Base-by-base conservation (phyloP, 1,140 invertebrate species). In the Lanistes nyassanus region DNA sequence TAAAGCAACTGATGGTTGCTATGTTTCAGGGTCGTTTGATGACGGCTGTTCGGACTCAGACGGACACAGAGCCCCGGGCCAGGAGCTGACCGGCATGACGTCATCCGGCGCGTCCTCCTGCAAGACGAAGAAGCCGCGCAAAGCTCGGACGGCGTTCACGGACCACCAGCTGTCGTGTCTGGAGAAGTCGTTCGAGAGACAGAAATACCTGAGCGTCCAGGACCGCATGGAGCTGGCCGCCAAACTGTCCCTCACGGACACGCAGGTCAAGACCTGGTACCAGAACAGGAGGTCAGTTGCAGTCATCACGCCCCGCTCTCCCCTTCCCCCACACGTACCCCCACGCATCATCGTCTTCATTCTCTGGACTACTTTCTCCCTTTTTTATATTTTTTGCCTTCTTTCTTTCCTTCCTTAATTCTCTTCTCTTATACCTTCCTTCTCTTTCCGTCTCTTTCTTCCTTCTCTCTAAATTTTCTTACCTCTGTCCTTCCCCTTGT, bases 251-350 rank as follows among this genome's bases (percentile, higher is more conserved):
- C 92, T 99, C 34, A 97, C 96, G 19, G 98, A 99, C 88, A 99
- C 98, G 23, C 98, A 99, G 92, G 98, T 99, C 82, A 99, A 99
- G 90, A 99, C 98, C 75, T 99, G 98, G 98, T 99, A 99, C 89
- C 98, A 99, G 90, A 99, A 99, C 89, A 92, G 98, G 92, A 94
- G 98, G 97, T 98, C 89, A 91, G 92, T 16, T 47, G 67, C 60
- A 34, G 53, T 21, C 42, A 26, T 34, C 29, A 21, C 26, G n/a
- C 29, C n/a, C 26, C 68, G 11, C 51, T 47, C 68, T 23, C 39
- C 58, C n/a, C 26, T 26, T 21, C 26, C 34, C 31, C 26, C 39
- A 42, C 51, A n/a, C 26, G 23, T 47, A 26, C 26, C n/a, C 26
- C 29, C 5, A 26, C n/a, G 16, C 6, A 21, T 6, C 53, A 6